Evolutionary conservation across 2,113 vertebrate genomes (phyloP).

Genomic region (Colinus virginianus): DNA sequence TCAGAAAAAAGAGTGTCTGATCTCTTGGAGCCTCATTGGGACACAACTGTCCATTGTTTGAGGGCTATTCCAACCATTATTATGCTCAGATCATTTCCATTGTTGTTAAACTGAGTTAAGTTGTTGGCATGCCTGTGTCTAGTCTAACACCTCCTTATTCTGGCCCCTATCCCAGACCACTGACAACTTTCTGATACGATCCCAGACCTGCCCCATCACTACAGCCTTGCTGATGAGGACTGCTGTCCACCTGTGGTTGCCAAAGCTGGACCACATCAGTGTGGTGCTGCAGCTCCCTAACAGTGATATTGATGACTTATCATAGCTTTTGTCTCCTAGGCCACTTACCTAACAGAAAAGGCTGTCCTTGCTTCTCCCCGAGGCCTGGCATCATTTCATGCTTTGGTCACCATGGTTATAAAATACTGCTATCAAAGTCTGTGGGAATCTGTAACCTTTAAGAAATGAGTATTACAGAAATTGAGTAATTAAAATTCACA

Average conservation of each 20-base stretch:
- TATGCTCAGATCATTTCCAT: neutral
- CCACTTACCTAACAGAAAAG: neutral
- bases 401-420: neutral
- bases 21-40: accelerated
- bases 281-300: neutral
- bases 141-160: neutral
- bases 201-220: neutral
- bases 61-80: neutral
- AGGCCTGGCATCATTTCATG: neutral
- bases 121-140: neutral
- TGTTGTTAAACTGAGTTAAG: neutral
- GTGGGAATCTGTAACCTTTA: neutral
- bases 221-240: neutral
- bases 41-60: neutral
- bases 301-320: neutral
- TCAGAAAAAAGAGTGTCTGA: neutral
- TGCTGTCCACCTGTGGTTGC: neutral
- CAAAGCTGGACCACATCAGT: neutral
- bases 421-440: neutral
- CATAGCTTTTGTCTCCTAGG: neutral
- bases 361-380: neutral
- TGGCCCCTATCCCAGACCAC: neutral
- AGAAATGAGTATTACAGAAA: neutral
- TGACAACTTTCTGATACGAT: neutral
- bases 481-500: neutral